Percentiles rank a stretch among this genome's conserved stretches.
Evolutionary conservation across 2,113 vertebrate genomes (phyloP).

Genomic region (Caloenas nicobarica): DNA sequence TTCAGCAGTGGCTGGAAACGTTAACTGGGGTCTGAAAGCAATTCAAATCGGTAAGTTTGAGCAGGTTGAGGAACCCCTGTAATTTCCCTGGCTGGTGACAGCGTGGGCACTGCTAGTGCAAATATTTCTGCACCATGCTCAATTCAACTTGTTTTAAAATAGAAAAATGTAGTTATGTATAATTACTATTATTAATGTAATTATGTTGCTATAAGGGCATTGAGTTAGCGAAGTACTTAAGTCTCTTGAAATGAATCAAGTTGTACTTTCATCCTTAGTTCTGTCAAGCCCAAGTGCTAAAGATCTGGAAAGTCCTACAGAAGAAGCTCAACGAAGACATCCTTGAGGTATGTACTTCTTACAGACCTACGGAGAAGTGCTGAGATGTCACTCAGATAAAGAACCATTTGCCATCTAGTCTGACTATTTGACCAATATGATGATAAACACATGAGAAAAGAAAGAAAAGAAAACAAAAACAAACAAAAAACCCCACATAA

Average conservation of each 20-base stretch:
- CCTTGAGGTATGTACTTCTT: neutral
- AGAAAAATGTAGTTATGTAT: neutral
- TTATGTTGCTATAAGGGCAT: neutral
- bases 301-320: neutral
- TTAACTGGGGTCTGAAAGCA: neutral
- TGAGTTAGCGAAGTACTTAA: neutral
- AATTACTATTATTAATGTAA: neutral
- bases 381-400: neutral
- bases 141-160: neutral
- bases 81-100: neutral
- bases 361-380: neutral
- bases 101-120: neutral
- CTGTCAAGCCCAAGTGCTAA: neutral
- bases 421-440: neutral
- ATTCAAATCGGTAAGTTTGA: fast-evolving
- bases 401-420: neutral
- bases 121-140: neutral
- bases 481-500: neutral
- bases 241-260: neutral
- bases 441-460: neutral
- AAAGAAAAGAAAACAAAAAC: neutral
- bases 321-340: neutral
- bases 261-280: neutral
- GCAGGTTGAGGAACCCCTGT: neutral
- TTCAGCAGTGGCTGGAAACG: neutral